These are phyloP conservation scores for Zaprionus ornatus DNA, from an alignment of 1,140 invertebrate species.

Conservation along the genomic window DNA sequence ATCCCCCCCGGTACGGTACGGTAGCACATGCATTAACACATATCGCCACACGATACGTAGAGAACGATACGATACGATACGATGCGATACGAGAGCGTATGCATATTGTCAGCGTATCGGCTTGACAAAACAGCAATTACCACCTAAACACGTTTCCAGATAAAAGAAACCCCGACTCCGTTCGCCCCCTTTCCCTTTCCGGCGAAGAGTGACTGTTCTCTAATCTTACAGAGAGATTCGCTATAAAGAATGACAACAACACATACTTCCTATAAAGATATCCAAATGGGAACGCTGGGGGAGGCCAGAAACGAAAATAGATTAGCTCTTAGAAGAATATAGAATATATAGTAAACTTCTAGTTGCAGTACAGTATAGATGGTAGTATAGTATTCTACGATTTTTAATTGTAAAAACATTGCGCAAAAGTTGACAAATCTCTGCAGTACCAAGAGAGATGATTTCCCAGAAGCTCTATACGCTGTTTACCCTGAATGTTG, in stretches of 20 bases:
- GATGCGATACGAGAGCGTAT: conserved; percentile 15
- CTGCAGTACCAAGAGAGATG: neutral
- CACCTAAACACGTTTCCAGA: conserved; percentile 21
- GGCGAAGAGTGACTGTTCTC: conserved; percentile 7
- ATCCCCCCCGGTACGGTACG: conserved; percentile 13
- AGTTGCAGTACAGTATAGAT: too few relatives aligned
- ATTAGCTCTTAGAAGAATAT: neutral
- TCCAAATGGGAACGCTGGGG: neutral
- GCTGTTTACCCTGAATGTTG: neutral
- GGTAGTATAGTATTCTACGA: neutral
- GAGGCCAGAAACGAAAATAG: neutral
- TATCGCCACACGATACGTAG: conserved; percentile 2
- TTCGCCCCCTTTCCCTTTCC: neutral
- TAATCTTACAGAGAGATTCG: conserved; percentile 2
- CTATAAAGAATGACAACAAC: conserved; percentile 7
- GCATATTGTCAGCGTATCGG: conserved; percentile 20
- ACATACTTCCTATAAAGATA: conserved; percentile 17
- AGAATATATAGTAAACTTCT: neutral
- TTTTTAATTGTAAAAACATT: neutral
- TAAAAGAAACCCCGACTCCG: conserved; percentile 7
- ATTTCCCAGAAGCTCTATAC: neutral
- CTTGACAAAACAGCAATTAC: conserved; percentile 22
- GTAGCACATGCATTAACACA: conserved; percentile 17
- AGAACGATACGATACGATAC: neutral
- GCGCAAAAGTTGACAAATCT: neutral